phyloP scores from a whole-genome alignment of 2,888 invertebrate genomes.

The Orchesella flavescens region DNA sequence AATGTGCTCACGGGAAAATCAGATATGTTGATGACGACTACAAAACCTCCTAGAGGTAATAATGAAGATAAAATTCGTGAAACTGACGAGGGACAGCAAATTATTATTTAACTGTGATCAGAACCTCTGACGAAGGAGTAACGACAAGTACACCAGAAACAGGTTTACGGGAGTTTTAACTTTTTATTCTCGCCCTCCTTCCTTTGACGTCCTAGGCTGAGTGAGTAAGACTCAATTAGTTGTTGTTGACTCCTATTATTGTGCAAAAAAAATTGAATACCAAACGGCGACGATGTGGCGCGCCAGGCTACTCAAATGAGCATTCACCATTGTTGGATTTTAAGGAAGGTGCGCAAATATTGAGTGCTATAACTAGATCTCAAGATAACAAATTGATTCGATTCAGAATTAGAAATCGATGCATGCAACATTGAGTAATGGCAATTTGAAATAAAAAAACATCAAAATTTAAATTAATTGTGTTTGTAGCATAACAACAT shows the following conservation, averaged over 20 bases:
- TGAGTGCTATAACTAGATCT: no score
- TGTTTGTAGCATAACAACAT: no score
- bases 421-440: no score
- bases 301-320: no score
- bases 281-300: slow-evolving; percentile 35
- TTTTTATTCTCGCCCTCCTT: slow-evolving; percentile 50
- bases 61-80: slow-evolving; percentile 11
- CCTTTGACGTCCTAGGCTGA: slow-evolving; percentile 29
- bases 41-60: slow-evolving; percentile 9
- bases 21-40: slow-evolving; percentile 38
- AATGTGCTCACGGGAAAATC: slow-evolving; percentile 44
- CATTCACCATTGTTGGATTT: not conserved
- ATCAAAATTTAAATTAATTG: no score
- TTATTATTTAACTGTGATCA: not conserved
- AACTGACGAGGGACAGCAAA: not conserved
- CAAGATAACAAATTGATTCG: no score
- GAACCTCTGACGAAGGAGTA: not conserved
- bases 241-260: slow-evolving; percentile 23
- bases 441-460: no score
- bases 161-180: slow-evolving; percentile 60
- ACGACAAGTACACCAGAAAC: slow-evolving; percentile 24
- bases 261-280: slow-evolving; percentile 14
- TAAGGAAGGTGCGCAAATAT: not conserved
- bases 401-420: not conserved
- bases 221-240: slow-evolving; percentile 40